phyloP scores from a whole-genome alignment of 2,888 invertebrate genomes.

The Drosophila kuntzei region DNA sequence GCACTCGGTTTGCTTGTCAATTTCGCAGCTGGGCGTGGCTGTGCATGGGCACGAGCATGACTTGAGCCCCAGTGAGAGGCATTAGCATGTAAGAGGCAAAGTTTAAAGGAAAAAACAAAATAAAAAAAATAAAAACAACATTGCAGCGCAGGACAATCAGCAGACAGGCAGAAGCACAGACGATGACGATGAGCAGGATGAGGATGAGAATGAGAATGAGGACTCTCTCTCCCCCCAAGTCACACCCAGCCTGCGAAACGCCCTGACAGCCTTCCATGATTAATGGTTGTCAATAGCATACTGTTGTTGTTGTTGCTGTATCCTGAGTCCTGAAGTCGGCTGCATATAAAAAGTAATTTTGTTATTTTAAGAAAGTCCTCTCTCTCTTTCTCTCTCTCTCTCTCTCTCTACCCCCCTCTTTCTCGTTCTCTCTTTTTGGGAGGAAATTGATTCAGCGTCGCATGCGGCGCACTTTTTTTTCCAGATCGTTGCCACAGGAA shows the following conservation, averaged over 20 bases:
- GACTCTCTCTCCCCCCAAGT: slow-evolving; percentile 10
- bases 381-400: slow-evolving; percentile 16
- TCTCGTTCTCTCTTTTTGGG: slow-evolving; percentile 40
- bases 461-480: slow-evolving; percentile 68
- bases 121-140: slow-evolving; percentile 31
- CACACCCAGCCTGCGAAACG: slow-evolving; percentile 57
- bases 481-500: slow-evolving; percentile 75
- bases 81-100: slow-evolving; percentile 74
- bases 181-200: slow-evolving; percentile 21
- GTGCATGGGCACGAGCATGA: slow-evolving; percentile 61
- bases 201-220: slow-evolving; percentile 1
- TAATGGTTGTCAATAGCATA: slow-evolving; percentile 86
- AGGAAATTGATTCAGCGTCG: slow-evolving; percentile 81
- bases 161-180: slow-evolving; percentile 42
- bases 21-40: slow-evolving; percentile 79
- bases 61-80: slow-evolving; percentile 67
- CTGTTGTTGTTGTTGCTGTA: slow-evolving; percentile 53
- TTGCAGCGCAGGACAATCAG: slow-evolving; percentile 76
- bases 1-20: slow-evolving; percentile 77
- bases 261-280: slow-evolving; percentile 86
- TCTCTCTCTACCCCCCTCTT: too few relatives aligned
- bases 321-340: slow-evolving; percentile 35
- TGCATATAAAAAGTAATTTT: slow-evolving; percentile 81
- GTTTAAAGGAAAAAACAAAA: slow-evolving; percentile 56
- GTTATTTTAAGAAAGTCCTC: slow-evolving; percentile 78